Evolutionary conservation across 2,797 vertebrate species (phyloP), one percentile per base, ranked within the genome.

Genomic region (Anniella stebbinsi): DNA sequence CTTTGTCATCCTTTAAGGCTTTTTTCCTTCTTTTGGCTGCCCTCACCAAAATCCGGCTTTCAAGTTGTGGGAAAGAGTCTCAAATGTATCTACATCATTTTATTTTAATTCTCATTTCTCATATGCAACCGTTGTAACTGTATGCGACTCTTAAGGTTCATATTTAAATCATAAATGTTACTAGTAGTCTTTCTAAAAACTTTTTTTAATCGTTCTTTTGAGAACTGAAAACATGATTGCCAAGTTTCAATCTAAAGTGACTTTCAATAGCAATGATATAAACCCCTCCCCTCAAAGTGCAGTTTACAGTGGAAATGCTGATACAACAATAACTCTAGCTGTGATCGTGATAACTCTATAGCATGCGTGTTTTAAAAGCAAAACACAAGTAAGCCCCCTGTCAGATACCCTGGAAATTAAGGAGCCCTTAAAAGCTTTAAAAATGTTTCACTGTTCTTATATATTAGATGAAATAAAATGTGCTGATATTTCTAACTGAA

Each of bases 301-400:
- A 60, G 36, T 76, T 69, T 84, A 33, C 23, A 78, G 23, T 88
- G 63, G 66, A 80, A 67, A n/a, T n/a, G 51, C 66, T 80, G 28
- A 45, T 2, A 57, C 51, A 33, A 33, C 51, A 54, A 63, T 75
- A 78, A 90, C 80, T 88, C 13, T 67, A 63, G 28, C 67, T 80
- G 63, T 80, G 28, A 86, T 70, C 75, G 70, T 45, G 48, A 85
- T 78, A 80, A 36, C 51, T 48, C 38, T 48, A 60, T 77, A 88
- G 89, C 60, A 80, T 88, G 45, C 85, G 86, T 60, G 30, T 94
- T 87, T 75, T 86, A 86, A 89, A 93, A 95, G 93, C 90, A 93
- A 95, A 93, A 91, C 94, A 92, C 92, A 93, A 87, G 89, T 95
- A 87, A 85, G 87, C 63, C 33, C 87, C 36, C 36, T 80, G 80